Base-by-base conservation (phyloP, 2,888 invertebrate species). In the Myopa tessellatipennis region DNA sequence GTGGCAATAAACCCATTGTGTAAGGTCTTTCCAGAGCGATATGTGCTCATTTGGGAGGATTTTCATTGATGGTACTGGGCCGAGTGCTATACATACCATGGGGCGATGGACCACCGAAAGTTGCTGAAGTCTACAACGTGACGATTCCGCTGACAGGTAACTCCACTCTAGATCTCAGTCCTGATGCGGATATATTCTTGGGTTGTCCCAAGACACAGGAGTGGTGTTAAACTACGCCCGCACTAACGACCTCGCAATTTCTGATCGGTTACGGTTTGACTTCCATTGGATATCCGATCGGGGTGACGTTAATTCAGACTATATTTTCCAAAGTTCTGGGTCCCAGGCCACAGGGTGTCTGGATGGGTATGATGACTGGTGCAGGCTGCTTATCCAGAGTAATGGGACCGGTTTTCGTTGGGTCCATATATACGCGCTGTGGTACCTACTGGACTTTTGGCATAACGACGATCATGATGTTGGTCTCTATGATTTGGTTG, bases 261-360 rank as follows among this genome's bases (percentile, higher is more conserved):
- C 88, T 95, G 63, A 88, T 94, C 72, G 95, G 95, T 4, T 96
- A 94, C 88, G 90, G 91, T 7, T 91, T 94, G 78, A 93, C 95
- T 12, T 93, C 94, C 0, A 90, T 95, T 72, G 96, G 96, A 5
- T 96, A 96, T 90, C 96, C 96, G n/a, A 91, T 96, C 80, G 95
- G 95, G 4, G 94, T 96, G 14, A 95, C 96, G 26, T 91, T 96
- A 77, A 95, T 95, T 80, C 96, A 96, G 89, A 95, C 96, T 8
- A 93, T 96, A 81, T 96, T 95, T 89, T 96, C 95, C n/a, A 96
- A 96, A 90, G 92, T 96, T 81, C 90, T 96, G 74, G 96, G 96
- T 0, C 94, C 96, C 0, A 90, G 95, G 81, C 96, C 96, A 4
- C 95, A 95, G 79, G 94, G 96, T 76, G 93, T 95, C 70, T 96